Percentiles rank a stretch among this genome's conserved stretches.
Conservation (phyloP, 2,888 invertebrate genomes). For the Campopleginae sp. region DNA sequence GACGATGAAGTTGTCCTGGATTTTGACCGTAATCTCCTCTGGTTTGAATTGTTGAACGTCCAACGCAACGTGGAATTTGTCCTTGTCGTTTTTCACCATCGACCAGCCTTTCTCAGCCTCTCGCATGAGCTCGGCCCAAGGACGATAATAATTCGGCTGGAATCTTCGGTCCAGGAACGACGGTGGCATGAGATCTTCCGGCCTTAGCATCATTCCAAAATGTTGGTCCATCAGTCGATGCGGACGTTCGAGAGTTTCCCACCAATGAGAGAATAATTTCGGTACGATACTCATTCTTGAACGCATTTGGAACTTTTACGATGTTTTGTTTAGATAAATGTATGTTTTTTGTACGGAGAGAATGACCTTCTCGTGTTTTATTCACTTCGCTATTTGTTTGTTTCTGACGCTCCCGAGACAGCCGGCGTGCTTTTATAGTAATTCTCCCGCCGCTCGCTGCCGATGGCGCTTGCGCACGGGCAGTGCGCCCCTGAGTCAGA, state of each 20-base stretch:
- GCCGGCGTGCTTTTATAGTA: conserved; percentile 61
- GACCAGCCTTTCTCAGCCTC: conserved; percentile 82
- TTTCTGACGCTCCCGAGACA: conserved; percentile 51
- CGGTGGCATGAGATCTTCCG: conserved; percentile 72
- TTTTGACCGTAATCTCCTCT: conserved; percentile 91
- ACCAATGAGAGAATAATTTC: conserved; percentile 74
- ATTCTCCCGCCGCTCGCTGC: conserved; percentile 6
- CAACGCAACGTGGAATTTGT: conserved; percentile 88
- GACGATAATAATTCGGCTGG: conserved; percentile 72
- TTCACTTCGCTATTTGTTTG: conserved; percentile 26
- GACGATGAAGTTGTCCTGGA: conserved; percentile 88
- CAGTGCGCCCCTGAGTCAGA: neutral
- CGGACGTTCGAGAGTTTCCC: conserved; percentile 74
- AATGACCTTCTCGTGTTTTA: neutral
- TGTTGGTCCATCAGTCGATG: conserved; percentile 79
- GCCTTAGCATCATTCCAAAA: conserved; percentile 75
- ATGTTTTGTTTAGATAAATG: neutral
- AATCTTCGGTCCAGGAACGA: conserved; percentile 69
- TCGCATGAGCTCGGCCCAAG: conserved; percentile 71
- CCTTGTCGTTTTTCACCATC: conserved; percentile 87
- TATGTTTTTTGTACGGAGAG: neutral
- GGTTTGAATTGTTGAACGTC: conserved; percentile 92
- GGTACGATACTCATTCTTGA: conserved; percentile 74
- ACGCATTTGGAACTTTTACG: conserved; percentile 52
- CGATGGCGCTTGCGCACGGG: conserved; percentile 28